Conservation (phyloP, 23 tunicate genomes). For the Halocynthia roretzi region DNA sequence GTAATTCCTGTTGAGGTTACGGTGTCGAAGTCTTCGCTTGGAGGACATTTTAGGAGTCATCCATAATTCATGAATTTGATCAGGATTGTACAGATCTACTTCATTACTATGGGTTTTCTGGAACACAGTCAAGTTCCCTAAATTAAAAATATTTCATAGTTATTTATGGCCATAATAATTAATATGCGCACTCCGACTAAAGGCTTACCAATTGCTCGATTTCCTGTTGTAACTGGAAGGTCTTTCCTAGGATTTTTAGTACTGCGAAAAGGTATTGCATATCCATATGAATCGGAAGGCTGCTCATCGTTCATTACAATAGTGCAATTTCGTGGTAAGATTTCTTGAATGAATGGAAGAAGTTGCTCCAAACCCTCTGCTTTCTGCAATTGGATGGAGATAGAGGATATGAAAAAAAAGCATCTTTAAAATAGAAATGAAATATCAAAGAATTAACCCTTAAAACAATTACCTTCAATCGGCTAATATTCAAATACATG, state of each 20-base stretch:
- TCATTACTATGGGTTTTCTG: conserved; percentile 27
- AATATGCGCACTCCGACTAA: no score
- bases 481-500: conserved; percentile 58
- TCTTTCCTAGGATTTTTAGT: conserved; percentile 39
- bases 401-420: background rate
- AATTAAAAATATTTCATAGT: background rate
- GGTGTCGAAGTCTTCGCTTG: conserved; percentile 1
- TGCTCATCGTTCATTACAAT: conserved; percentile 45
- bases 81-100: conserved; percentile 26
- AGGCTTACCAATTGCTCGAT: conserved; percentile 38
- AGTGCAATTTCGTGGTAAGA: conserved; percentile 54
- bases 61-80: conserved; percentile 57
- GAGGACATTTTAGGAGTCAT: conserved; percentile 39
- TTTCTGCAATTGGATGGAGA: conserved; percentile 13
- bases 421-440: conserved; percentile 3
- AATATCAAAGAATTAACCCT: background rate
- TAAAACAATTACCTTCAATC: conserved; percentile 30
- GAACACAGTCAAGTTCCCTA: conserved; percentile 28
- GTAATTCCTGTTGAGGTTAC: background rate
- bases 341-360: conserved; percentile 50
- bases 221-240: conserved; percentile 15
- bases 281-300: conserved; percentile 42
- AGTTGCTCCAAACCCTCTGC: conserved; percentile 13
- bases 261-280: conserved; percentile 30
- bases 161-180: background rate